These are phyloP conservation scores for Salvelinus alpinus DNA, from an alignment of 2,113 vertebrate genomes.

Conservation along the genomic window DNA sequence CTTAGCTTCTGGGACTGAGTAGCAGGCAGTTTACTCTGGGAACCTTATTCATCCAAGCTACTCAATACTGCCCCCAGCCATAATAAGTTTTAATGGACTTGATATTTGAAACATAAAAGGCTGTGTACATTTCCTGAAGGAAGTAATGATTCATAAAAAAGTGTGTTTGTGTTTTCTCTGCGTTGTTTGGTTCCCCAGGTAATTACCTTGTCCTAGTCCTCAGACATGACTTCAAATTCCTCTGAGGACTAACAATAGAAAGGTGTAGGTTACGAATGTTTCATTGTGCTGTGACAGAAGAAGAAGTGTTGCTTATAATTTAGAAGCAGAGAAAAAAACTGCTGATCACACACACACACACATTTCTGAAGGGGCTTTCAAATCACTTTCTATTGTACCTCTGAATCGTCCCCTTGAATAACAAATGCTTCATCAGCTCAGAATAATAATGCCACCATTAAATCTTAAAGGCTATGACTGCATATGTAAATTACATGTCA, in stretches of 20 bases:
- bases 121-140: not conserved
- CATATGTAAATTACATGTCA: not conserved
- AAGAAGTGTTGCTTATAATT: not conserved
- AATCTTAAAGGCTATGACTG: not conserved
- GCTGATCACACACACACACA: not conserved
- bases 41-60: too few species aligned
- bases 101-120: slow-evolving; percentile 41
- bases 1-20: too few species aligned
- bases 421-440: not conserved
- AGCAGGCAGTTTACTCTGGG: too few species aligned
- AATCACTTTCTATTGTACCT: not conserved
- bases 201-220: slow-evolving; percentile 10
- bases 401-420: not conserved
- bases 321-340: not conserved
- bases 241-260: slow-evolving; percentile 8
- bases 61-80: too few species aligned
- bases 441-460: not conserved
- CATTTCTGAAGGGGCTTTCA: not conserved
- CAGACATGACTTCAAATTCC: slow-evolving; percentile 27
- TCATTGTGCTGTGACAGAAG: not conserved
- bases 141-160: slow-evolving; percentile 34
- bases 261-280: not conserved
- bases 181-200: slow-evolving; percentile 27
- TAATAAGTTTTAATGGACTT: slow-evolving; percentile 25
- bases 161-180: slow-evolving; percentile 5